These are phyloP conservation scores for Phaethon lepturus DNA, from an alignment of 2,113 vertebrate genomes.

Conservation along the genomic window DNA sequence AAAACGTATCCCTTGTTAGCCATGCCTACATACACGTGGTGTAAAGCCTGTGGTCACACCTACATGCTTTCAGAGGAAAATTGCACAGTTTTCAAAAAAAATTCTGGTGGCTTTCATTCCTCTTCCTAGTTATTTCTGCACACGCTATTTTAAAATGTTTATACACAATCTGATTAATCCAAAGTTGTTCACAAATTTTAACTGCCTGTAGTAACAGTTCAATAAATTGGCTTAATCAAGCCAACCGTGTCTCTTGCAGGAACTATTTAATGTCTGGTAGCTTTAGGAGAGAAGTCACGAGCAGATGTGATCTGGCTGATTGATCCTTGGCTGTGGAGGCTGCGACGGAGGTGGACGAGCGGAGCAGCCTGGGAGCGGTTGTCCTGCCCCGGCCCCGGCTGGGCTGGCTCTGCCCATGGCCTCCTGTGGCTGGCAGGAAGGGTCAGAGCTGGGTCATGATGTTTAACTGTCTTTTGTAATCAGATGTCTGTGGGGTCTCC, in stretches of 20 bases:
- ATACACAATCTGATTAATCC: neutral
- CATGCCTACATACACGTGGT: neutral
- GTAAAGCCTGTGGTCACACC: neutral
- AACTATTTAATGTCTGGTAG: neutral
- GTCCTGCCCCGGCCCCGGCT: neutral
- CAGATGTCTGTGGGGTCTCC: neutral
- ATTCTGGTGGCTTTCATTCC: neutral
- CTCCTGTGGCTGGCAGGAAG: neutral
- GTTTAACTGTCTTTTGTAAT: neutral
- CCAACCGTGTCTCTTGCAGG: neutral
- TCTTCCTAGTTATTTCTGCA: neutral
- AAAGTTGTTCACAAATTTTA: neutral
- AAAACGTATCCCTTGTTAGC: neutral
- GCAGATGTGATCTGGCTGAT: neutral
- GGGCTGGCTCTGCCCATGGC: neutral
- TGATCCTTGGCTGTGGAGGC: neutral
- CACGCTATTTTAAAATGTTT: too few relatives aligned
- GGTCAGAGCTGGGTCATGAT: neutral
- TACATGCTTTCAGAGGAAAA: neutral
- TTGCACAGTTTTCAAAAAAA: neutral
- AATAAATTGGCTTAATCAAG: neutral
- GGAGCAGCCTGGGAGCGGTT: neutral
- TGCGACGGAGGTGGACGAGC: rapidly evolving
- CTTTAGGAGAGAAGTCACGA: neutral
- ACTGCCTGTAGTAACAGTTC: neutral